Evolutionary conservation across 2,888 invertebrate genomes (phyloP), one percentile per base, ranked within the genome.

Genomic region (Tenthredo amoena): DNA sequence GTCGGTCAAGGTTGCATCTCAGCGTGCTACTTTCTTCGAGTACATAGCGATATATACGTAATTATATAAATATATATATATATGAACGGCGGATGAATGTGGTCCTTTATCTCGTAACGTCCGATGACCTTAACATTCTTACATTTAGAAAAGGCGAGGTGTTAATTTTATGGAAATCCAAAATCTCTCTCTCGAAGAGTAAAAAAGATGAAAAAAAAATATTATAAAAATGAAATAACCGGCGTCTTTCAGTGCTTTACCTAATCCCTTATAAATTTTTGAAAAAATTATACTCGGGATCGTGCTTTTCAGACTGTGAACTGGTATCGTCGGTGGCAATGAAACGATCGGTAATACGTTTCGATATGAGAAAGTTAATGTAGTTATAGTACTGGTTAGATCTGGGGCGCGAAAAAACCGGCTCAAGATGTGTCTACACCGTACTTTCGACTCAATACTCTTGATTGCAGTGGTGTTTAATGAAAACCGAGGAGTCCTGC

Each of bases 1-100:
- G 62, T 81, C 81, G 81, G 81, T 81, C 81, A 81, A 81, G 81
- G 81, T 81, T 81, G 81, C 81, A 62, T 81, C 81, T 81, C 40
- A 40, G n/a, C 81, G 81, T 81, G 81, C 81, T 81, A 81, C 81
- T 81, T 81, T 81, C 81, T 81, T 81, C 62, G 50, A 47, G 50
- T 50, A 18, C 9, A 68, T 26, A 7, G n/a, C n/a, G 71, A 10
- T 18, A 71, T 40, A 40, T 9, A 15, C 0, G 43, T 72, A 9
- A 2, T 18, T 21, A 7, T 21, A 72, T n/a, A 37, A 0, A 15
- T 1, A 12, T 15, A 9, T 2, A 62, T 15, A 12, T 21, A 2
- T 62, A 31, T 26, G 18, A 34, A 18, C 68, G 68, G 15, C 18
- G 7, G 68, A 18, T 34, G 26, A 4, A 31, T 18, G 6, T 26